Conservation (phyloP, 1,140 invertebrate species). For the Drosophila cardini region DNA sequence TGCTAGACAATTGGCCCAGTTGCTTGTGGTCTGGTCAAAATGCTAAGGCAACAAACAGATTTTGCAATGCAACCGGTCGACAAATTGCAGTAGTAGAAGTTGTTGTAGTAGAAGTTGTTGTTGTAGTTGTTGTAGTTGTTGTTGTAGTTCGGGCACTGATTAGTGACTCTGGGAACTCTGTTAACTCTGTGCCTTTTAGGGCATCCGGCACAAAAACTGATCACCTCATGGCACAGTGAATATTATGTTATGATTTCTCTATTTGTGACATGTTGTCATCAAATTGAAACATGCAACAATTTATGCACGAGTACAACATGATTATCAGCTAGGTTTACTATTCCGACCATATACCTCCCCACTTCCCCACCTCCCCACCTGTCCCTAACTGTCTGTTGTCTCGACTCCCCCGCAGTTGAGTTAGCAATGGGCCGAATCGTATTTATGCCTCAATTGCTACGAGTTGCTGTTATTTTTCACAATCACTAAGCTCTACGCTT, state of each 20-base stretch:
- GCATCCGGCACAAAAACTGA: conserved; percentile 29
- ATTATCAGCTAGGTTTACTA: background rate
- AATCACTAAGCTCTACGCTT: conserved; percentile 35
- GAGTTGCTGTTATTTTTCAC: conserved; percentile 52
- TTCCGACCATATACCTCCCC: background rate
- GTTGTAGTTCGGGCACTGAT: conserved; percentile 32
- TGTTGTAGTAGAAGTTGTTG: conserved; percentile 47
- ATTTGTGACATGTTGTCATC: conserved; percentile 38
- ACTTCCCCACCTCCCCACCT: background rate
- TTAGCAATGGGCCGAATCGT: conserved; percentile 64
- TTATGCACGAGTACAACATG: conserved; percentile 6
- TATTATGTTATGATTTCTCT: conserved; percentile 18
- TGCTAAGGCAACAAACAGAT: conserved; percentile 34
- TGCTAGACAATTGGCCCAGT: conserved; percentile 57
- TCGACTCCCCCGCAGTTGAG: conserved; percentile 41
- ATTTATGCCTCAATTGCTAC: conserved; percentile 69
- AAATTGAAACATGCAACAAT: conserved; percentile 48
- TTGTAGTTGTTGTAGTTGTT: conserved; percentile 43
- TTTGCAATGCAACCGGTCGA: conserved; percentile 63
- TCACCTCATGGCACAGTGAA: conserved; percentile 62
- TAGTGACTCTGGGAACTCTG: background rate
- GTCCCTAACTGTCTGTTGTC: background rate
- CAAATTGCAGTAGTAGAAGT: background rate
- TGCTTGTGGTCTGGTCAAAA: conserved; percentile 25
- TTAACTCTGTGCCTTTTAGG: conserved; percentile 34